Conservation (phyloP, 2,888 invertebrate genomes). For the Cephus rjabovi region DNA sequence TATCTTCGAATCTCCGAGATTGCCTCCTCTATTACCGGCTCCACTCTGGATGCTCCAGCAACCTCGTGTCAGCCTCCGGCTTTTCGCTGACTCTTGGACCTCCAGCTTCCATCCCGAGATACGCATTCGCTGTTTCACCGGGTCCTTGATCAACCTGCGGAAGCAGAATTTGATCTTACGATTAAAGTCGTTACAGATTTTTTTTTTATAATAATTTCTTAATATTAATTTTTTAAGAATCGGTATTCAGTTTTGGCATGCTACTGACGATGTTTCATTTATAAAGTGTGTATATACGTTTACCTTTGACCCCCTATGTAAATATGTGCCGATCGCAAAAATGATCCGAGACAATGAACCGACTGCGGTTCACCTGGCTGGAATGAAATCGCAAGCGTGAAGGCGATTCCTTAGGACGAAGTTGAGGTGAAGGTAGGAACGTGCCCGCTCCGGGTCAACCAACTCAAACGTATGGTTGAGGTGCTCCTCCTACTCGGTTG, state of each 20-base stretch:
- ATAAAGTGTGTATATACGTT: not conserved
- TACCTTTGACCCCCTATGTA: not conserved
- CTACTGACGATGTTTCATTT: not conserved
- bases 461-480: constrained; percentile 56
- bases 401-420: constrained; percentile 57
- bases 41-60: not conserved
- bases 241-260: not conserved
- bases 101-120: not conserved
- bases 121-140: not conserved
- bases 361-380: not conserved
- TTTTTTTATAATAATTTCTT: not conserved
- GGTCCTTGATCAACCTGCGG: not conserved
- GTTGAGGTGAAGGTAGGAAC: constrained; percentile 54
- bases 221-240: not conserved
- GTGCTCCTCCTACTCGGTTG: constrained; percentile 35
- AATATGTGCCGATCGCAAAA: not conserved
- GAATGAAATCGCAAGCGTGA: constrained; percentile 60
- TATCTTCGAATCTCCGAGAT: constrained; percentile 2
- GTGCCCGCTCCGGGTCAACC: constrained; percentile 61
- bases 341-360: not conserved
- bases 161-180: not conserved
- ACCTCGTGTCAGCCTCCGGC: not conserved
- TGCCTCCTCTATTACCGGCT: not conserved
- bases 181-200: not conserved
- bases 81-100: not conserved